Evolutionary conservation across 2,113 vertebrate species (phyloP).

Genomic region (Serilophus lunatus): DNA sequence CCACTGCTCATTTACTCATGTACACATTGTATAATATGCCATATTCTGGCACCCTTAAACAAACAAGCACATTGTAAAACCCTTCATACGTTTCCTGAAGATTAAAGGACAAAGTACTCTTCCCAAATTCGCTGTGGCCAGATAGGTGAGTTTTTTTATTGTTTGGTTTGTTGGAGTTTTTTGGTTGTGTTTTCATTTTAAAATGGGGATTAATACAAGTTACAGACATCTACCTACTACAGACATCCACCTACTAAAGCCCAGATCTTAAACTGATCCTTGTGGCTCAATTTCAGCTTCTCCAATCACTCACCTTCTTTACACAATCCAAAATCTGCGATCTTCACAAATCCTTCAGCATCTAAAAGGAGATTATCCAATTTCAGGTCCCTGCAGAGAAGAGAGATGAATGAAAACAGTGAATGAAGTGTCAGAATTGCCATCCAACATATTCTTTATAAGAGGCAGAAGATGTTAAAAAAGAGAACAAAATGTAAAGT

Average conservation of each 20-base stretch:
- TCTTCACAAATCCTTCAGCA: conserved; percentile 91
- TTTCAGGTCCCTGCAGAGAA: conserved; percentile 86
- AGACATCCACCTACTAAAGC: not conserved
- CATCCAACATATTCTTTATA: not conserved
- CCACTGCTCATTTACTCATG: not conserved
- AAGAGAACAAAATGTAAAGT: not conserved
- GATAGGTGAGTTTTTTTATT: not conserved
- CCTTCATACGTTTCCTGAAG: not conserved
- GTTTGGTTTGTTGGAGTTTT: not conserved
- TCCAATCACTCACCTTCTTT: conserved; percentile 86
- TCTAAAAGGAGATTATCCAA: conserved; percentile 95
- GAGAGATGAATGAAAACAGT: not conserved
- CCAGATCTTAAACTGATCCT: not conserved
- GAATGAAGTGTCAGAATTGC: not conserved
- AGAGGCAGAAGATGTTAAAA: not conserved
- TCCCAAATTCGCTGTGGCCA: not conserved
- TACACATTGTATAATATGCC: not conserved
- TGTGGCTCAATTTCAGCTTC: not conserved
- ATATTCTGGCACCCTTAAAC: not conserved
- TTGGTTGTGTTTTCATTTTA: not conserved
- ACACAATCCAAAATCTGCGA: conserved; percentile 96
- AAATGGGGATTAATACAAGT: not conserved
- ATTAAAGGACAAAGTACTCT: not conserved
- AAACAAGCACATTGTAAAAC: not conserved
- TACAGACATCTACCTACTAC: not conserved